These are phyloP conservation scores for Scolanthus callimorphus DNA, from an alignment of 92 coral and sea anemone species.

Conservation along the genomic window DNA sequence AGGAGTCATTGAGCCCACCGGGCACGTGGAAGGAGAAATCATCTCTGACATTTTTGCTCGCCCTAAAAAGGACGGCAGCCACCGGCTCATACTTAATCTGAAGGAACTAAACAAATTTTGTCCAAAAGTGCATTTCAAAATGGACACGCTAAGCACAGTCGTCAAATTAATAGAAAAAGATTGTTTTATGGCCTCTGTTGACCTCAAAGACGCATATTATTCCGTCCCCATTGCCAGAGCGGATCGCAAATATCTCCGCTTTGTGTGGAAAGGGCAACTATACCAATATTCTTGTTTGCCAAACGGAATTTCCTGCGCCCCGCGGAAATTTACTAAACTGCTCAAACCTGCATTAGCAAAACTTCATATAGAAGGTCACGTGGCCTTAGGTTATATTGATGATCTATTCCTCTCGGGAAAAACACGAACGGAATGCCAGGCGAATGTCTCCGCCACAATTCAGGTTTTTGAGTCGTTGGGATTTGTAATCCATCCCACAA, in stretches of 20 bases:
- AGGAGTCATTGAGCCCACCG: not conserved
- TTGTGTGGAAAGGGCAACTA: not conserved
- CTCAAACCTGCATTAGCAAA: slow-evolving; percentile 21
- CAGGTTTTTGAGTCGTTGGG: slow-evolving; percentile 22
- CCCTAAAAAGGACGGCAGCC: not conserved
- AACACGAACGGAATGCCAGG: slow-evolving; percentile 2
- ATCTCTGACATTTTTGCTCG: not conserved
- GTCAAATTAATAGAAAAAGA: no score
- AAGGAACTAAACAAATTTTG: no score
- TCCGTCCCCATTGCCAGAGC: no score
- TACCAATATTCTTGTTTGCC: not conserved
- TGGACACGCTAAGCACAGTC: not conserved
- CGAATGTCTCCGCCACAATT: slow-evolving; percentile 8
- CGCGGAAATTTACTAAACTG: slow-evolving; percentile 32
- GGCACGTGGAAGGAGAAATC: not conserved
- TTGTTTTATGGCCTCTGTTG: slow-evolving; percentile 8
- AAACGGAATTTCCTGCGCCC: slow-evolving; percentile 36
- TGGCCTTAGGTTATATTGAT: slow-evolving; percentile 26
- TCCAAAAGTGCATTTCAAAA: not conserved
- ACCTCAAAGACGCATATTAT: slow-evolving; percentile 11
- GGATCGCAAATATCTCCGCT: not conserved
- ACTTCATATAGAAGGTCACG: slow-evolving; percentile 15
- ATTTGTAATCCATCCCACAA: slow-evolving; percentile 7
- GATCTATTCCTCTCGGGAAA: slow-evolving; percentile 18
- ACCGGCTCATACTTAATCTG: not conserved